Evolutionary conservation across 2,888 invertebrate species (phyloP).

Genomic region (Parnassius apollo): DNA sequence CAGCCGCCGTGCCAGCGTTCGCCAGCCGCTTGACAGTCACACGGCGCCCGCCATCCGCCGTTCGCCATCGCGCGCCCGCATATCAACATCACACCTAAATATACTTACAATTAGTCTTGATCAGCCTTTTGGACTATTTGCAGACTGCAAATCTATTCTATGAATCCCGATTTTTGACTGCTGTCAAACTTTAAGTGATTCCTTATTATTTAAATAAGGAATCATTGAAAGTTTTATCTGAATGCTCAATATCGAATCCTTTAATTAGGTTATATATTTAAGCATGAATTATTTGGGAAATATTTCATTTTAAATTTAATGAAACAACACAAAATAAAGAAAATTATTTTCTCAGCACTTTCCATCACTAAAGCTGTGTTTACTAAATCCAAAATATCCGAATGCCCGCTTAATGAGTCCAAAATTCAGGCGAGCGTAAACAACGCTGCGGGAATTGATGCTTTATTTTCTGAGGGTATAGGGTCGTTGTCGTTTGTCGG

Average conservation of each 20-base stretch:
- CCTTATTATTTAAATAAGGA: too few relatives aligned
- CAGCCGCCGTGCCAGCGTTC: slow-evolving; percentile 47
- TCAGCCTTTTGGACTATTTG: slow-evolving; percentile 59
- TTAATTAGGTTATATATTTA: too few relatives aligned
- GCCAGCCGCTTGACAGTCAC: slow-evolving; percentile 39
- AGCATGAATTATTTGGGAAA: too few relatives aligned
- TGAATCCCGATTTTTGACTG: slow-evolving; percentile 4
- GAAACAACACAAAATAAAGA: slow-evolving; percentile 15
- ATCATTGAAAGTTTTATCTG: too few relatives aligned
- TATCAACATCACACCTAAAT: slow-evolving; percentile 58
- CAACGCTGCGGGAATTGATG: slow-evolving; percentile 39
- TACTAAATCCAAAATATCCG: slow-evolving; percentile 70
- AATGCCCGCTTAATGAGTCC: slow-evolving; percentile 70
- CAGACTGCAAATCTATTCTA: slow-evolving; percentile 23
- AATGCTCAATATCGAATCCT: too few relatives aligned
- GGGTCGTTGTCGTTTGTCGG: slow-evolving; percentile 49
- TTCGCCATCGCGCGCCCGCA: slow-evolving; percentile 49
- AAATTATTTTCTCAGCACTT: slow-evolving; percentile 48
- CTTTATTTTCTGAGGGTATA: slow-evolving; percentile 45
- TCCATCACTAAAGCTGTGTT: slow-evolving; percentile 56
- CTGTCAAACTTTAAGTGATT: neutral
- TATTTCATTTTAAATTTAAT: slow-evolving; percentile 1
- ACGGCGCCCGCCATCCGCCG: slow-evolving; percentile 33
- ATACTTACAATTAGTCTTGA: slow-evolving; percentile 62
- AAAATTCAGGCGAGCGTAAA: slow-evolving; percentile 54